Evolutionary conservation across 2,797 vertebrate genomes (phyloP).

Genomic region (Enteromius afrohamiltoni): DNA sequence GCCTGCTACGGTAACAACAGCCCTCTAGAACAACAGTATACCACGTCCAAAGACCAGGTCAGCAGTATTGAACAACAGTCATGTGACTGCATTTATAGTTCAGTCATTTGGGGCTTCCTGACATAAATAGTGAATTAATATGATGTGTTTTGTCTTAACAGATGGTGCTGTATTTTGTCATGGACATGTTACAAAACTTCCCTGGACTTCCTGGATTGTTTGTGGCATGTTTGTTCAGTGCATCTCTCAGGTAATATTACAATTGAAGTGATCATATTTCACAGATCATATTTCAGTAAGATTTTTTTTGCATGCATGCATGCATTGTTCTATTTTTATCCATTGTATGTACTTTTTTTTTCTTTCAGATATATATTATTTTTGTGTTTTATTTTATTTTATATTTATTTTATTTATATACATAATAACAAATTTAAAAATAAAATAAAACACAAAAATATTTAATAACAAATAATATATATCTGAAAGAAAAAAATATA

Average conservation of each 20-base stretch:
- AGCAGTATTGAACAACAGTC: slow-evolving; percentile 45
- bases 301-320: background rate
- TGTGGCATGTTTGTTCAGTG: slow-evolving; percentile 90
- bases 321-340: background rate
- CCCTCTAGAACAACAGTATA: slow-evolving; percentile 64
- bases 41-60: slow-evolving; percentile 82
- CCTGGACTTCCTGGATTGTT: slow-evolving; percentile 90
- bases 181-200: slow-evolving; percentile 84
- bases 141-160: slow-evolving; percentile 59
- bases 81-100: background rate
- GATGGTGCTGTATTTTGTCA: slow-evolving; percentile 90
- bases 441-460: too few relatives aligned
- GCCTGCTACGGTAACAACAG: slow-evolving; percentile 81
- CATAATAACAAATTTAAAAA: too few relatives aligned
- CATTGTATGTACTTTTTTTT: background rate
- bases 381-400: too few relatives aligned
- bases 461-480: too few relatives aligned
- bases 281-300: slow-evolving; percentile 1
- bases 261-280: background rate
- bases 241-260: slow-evolving; percentile 84
- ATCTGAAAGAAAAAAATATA: too few relatives aligned
- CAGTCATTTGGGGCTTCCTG: background rate
- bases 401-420: too few relatives aligned
- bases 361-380: background rate
- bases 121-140: background rate